phyloP scores from a whole-genome alignment of 23 tunicate genomes.

The Diplosoma virens region DNA sequence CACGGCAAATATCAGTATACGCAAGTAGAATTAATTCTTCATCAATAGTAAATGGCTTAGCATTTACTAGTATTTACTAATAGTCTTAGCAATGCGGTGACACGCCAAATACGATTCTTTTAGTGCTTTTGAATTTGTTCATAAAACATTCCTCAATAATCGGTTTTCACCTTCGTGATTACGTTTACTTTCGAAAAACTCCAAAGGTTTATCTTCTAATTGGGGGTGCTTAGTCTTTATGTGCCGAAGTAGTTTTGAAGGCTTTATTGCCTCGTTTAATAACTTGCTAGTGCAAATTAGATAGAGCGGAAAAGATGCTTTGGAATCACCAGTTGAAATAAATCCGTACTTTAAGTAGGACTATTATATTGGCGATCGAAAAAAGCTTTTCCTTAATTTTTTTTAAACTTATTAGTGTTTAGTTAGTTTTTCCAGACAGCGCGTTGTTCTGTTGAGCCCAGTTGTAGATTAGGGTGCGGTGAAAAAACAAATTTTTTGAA shows the following conservation, averaged over 20 bases:
- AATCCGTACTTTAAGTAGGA: slow-evolving; percentile 41
- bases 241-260: slow-evolving; percentile 40
- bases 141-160: slow-evolving; percentile 20
- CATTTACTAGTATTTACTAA: too few species aligned
- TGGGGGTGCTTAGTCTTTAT: slow-evolving; percentile 30
- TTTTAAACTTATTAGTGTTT: too few species aligned
- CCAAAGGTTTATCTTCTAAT: slow-evolving; percentile 40
- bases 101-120: slow-evolving; percentile 18
- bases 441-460: too few species aligned
- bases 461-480: too few species aligned
- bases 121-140: slow-evolving; percentile 1
- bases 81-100: slow-evolving; percentile 36
- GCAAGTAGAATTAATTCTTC: slow-evolving; percentile 40
- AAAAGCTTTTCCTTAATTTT: slow-evolving; percentile 20
- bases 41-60: slow-evolving; percentile 36
- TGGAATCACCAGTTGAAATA: slow-evolving; percentile 30
- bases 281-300: slow-evolving; percentile 26
- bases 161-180: slow-evolving; percentile 22
- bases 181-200: slow-evolving; percentile 39
- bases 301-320: slow-evolving; percentile 27
- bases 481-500: too few species aligned
- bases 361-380: slow-evolving; percentile 21
- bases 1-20: slow-evolving; percentile 15
- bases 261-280: too few species aligned
- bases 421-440: too few species aligned